These are phyloP conservation scores for Opisthocomus hoazin DNA, from an alignment of 2,113 vertebrate genomes.

Conservation along the genomic window DNA sequence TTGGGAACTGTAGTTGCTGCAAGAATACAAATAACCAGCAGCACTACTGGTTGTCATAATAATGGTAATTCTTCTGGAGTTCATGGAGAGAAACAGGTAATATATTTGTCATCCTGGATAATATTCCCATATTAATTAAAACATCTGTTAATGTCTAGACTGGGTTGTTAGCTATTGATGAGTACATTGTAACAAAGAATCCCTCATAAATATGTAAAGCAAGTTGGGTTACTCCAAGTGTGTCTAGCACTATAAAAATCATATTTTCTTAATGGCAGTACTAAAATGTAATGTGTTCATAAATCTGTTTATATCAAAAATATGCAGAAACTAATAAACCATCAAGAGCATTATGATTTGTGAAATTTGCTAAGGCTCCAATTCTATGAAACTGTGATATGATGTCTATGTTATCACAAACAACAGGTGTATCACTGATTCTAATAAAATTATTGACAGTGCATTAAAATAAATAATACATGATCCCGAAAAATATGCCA, in stretches of 20 bases:
- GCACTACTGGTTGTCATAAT: neutral
- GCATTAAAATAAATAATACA: neutral
- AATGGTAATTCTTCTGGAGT: neutral
- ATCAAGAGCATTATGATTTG: neutral
- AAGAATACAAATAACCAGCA: neutral
- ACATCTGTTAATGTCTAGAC: neutral
- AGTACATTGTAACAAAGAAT: neutral
- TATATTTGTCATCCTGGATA: neutral
- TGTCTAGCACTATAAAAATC: conserved; percentile 19
- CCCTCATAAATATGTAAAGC: conserved; percentile 3
- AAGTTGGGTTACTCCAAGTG: neutral
- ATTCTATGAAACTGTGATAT: neutral
- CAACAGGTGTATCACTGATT: neutral
- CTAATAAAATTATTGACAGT: neutral
- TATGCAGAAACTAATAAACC: conserved; percentile 17
- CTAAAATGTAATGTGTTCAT: neutral
- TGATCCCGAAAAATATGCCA: neutral
- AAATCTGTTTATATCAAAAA: conserved; percentile 25
- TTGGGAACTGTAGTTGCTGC: neutral
- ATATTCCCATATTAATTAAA: neutral
- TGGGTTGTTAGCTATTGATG: neutral
- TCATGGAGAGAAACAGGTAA: neutral
- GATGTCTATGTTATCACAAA: neutral
- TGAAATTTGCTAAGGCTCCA: neutral
- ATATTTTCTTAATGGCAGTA: conserved; percentile 1